Conservation (phyloP, 92 coral and sea anemone genomes). For the Chrysogorgia sp. region DNA sequence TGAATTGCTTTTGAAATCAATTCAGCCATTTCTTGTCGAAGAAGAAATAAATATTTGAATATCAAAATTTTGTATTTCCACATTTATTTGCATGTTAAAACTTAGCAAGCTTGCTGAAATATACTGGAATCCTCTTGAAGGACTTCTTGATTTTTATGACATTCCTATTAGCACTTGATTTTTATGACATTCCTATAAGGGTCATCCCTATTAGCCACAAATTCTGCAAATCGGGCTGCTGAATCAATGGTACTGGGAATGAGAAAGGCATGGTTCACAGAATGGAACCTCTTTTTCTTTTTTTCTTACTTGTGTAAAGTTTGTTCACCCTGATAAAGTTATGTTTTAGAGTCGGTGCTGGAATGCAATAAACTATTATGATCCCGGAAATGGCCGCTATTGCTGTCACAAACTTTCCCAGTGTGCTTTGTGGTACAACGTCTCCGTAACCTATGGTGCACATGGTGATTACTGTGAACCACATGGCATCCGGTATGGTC, state of each 20-base stretch:
- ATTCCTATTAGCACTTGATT: too few relatives aligned
- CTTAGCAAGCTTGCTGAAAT: too few relatives aligned
- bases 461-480: conserved; percentile 93
- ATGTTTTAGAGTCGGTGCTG: conserved; percentile 88
- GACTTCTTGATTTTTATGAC: too few relatives aligned
- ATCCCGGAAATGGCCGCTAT: conserved; percentile 85
- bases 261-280: not conserved
- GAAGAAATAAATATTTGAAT: too few relatives aligned
- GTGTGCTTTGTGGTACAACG: conserved; percentile 69
- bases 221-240: too few relatives aligned
- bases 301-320: conserved; percentile 41
- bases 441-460: conserved; percentile 96
- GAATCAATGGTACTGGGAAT: not conserved
- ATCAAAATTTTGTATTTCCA: too few relatives aligned
- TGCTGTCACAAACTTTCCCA: conserved; percentile 78
- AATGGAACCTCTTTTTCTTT: not conserved
- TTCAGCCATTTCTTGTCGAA: too few relatives aligned
- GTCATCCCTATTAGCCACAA: too few relatives aligned
- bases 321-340: conserved; percentile 73
- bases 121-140: too few relatives aligned
- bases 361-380: conserved; percentile 76
- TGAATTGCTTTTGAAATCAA: too few relatives aligned
- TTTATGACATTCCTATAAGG: too few relatives aligned
- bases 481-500: conserved; percentile 79
- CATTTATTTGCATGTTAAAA: too few relatives aligned